Conservation (phyloP, 2,888 invertebrate genomes). For the Eupithecia subfuscata region DNA sequence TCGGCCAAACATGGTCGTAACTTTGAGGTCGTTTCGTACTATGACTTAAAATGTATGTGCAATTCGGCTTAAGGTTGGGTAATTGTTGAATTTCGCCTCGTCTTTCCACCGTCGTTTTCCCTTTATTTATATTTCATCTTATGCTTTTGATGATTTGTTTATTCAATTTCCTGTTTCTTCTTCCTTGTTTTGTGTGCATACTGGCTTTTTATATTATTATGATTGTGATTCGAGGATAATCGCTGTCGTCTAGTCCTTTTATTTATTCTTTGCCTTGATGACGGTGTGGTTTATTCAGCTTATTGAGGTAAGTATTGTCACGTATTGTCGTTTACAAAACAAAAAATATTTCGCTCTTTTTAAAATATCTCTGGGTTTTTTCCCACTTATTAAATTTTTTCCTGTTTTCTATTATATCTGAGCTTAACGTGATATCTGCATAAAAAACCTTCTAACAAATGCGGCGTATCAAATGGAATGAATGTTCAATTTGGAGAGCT, state of each 20-base stretch:
- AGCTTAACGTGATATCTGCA: not conserved
- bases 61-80: constrained; percentile 36
- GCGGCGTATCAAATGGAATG: constrained; percentile 36
- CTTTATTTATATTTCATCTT: constrained; percentile 28
- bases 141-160: constrained; percentile 29
- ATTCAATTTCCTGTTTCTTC: constrained; percentile 30
- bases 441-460: constrained; percentile 27
- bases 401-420: not conserved
- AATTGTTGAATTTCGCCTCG: constrained; percentile 41
- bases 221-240: constrained; percentile 27
- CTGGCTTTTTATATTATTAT: constrained; percentile 21
- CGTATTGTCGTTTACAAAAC: not conserved
- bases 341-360: too few relatives aligned
- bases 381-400: not conserved
- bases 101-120: constrained; percentile 32
- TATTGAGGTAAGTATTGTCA: constrained; percentile 9
- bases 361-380: not conserved
- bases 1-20: constrained; percentile 40
- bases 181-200: constrained; percentile 25
- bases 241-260: constrained; percentile 32
- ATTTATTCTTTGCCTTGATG: constrained; percentile 13
- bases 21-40: constrained; percentile 34
- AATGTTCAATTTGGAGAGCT: constrained; percentile 40
- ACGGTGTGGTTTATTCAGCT: constrained; percentile 19
- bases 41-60: constrained; percentile 34